phyloP scores from a whole-genome alignment of 2,113 vertebrate genomes.

The Procapra przewalskii region DNA sequence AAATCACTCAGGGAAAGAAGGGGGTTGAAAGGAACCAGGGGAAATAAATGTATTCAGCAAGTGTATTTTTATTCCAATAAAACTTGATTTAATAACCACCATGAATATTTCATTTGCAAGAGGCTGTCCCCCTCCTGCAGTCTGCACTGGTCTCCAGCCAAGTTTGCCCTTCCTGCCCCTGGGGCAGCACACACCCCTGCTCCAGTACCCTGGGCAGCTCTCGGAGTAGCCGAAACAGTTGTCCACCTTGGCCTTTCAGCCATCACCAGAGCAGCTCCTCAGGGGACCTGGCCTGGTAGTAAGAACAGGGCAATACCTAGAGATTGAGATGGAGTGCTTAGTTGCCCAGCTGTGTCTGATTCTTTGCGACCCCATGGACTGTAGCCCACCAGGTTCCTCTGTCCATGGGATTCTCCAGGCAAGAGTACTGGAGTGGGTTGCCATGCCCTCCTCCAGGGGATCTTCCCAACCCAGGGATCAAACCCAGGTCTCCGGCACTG shows the following conservation, averaged over 20 bases:
- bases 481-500: neutral
- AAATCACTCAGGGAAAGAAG: slow-evolving; percentile 65
- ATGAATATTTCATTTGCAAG: slow-evolving; percentile 66
- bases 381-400: neutral
- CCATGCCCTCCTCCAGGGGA: neutral
- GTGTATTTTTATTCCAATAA: slow-evolving; percentile 74
- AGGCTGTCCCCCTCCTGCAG: neutral
- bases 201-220: neutral
- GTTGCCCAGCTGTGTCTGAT: neutral
- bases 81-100: slow-evolving; percentile 73
- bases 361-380: neutral
- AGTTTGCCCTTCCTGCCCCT: neutral
- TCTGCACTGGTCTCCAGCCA: slow-evolving; percentile 22
- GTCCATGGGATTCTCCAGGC: neutral
- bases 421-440: neutral
- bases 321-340: neutral
- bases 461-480: neutral
- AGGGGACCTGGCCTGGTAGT: neutral
- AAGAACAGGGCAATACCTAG: neutral
- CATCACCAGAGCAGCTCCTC: neutral
- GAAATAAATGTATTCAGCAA: slow-evolving; percentile 67
- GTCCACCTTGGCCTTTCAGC: neutral
- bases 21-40: slow-evolving; percentile 66
- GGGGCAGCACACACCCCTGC: neutral
- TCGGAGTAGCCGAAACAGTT: too few species aligned